Evolutionary conservation across 1,140 invertebrate genomes (phyloP).

Genomic region (Formica selysi): DNA sequence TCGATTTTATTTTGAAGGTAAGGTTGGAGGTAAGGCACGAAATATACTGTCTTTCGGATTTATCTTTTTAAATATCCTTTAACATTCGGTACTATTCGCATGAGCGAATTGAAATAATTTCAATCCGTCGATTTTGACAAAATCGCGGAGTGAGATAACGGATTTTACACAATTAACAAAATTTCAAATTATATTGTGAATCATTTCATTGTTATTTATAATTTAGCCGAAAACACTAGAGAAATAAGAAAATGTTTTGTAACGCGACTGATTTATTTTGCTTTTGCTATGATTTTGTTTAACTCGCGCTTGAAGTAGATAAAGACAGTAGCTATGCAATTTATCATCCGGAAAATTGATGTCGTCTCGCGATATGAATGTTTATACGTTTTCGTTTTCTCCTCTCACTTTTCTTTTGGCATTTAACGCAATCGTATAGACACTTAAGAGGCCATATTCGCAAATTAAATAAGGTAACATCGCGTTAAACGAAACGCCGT

Average conservation of each 20-base stretch:
- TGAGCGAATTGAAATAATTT: slow-evolving; percentile 12
- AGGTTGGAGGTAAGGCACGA: not conserved
- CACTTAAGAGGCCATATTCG: not conserved
- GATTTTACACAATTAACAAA: not conserved
- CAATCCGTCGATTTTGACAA: not conserved
- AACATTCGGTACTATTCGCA: slow-evolving; percentile 10
- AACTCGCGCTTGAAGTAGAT: not conserved
- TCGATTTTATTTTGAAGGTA: slow-evolving; percentile 27
- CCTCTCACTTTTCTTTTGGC: not conserved
- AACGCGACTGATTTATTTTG: not conserved
- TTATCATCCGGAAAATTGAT: not conserved
- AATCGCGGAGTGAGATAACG: not conserved
- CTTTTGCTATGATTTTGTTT: not conserved
- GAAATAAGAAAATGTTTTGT: not conserved
- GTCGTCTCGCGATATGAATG: not conserved
- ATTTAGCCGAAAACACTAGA: not conserved
- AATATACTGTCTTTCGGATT: slow-evolving; percentile 15
- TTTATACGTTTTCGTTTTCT: not conserved
- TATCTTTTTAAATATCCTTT: slow-evolving; percentile 33
- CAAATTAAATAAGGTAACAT: slow-evolving; percentile 20
- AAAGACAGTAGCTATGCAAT: not conserved
- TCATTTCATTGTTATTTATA: not conserved
- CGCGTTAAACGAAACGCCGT: slow-evolving; percentile 15
- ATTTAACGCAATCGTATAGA: not conserved
- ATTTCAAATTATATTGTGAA: not conserved